These are phyloP conservation scores for Nycticebus coucang DNA, from an alignment of 2,113 vertebrate genomes.

Conservation along the genomic window DNA sequence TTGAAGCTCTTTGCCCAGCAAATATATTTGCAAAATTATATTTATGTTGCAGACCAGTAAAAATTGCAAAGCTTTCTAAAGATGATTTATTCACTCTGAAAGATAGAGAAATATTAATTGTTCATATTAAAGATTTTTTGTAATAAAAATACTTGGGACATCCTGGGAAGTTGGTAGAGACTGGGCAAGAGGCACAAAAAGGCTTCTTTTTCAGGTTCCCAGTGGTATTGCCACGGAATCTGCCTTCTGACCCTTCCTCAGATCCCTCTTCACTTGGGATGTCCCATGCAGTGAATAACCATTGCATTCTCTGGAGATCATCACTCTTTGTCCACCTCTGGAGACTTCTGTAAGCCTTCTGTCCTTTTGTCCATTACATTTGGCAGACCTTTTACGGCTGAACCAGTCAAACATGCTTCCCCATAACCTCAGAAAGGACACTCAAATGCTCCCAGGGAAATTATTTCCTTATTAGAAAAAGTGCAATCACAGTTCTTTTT, in stretches of 20 bases:
- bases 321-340: background rate
- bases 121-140: background rate
- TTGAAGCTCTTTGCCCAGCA: background rate
- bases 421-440: background rate
- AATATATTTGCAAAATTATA: constrained; percentile 42
- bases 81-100: background rate
- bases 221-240: background rate
- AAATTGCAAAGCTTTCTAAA: background rate
- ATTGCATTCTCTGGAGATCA: background rate
- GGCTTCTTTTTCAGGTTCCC: too few relatives aligned
- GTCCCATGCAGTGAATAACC: background rate
- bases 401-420: background rate
- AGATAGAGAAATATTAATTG: background rate
- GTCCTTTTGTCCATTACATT: background rate
- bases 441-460: background rate
- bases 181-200: too few relatives aligned
- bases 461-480: background rate
- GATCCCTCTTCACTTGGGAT: background rate
- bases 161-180: background rate
- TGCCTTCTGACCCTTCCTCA: background rate
- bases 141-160: background rate
- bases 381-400: background rate
- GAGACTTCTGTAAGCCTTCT: background rate
- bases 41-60: background rate
- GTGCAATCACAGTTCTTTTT: constrained; percentile 38